Conservation (phyloP, 2,113 vertebrate genomes). For the Seriola rivoliana region DNA sequence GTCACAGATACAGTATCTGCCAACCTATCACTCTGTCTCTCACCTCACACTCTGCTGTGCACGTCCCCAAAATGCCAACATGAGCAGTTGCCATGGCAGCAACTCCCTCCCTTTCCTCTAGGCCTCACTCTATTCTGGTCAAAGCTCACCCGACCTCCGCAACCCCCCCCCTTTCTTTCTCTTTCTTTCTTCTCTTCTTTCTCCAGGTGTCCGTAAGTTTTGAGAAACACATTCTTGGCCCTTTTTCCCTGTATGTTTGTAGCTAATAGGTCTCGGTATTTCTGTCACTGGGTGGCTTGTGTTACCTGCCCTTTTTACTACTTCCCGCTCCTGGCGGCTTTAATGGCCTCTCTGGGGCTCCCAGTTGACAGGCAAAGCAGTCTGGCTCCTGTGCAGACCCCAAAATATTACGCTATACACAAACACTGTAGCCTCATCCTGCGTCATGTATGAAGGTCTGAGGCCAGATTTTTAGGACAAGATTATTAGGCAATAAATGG, state of each 20-base stretch:
- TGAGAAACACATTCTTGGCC: conserved; percentile 34
- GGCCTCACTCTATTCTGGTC: conserved; percentile 22
- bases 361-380: neutral
- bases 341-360: conserved; percentile 20
- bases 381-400: conserved; percentile 12
- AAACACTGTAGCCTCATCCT: neutral
- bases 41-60: conserved; percentile 35
- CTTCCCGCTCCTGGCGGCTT: conserved; percentile 53
- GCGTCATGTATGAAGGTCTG: conserved; percentile 14
- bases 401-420: conserved; percentile 17
- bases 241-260: conserved; percentile 28
- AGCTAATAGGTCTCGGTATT: conserved; percentile 56
- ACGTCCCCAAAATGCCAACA: conserved; percentile 60
- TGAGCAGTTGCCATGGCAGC: conserved; percentile 48
- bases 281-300: conserved; percentile 56
- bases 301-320: conserved; percentile 64
- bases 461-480: neutral
- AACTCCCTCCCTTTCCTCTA: conserved; percentile 28
- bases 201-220: conserved; percentile 29
- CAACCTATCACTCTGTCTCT: conserved; percentile 40
- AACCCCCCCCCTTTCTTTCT: neutral
- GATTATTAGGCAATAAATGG: neutral
- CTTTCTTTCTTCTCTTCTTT: neutral
- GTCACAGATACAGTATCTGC: conserved; percentile 63
- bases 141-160: neutral